A percentile compares a stretch with the other conserved stretches of the same genome.
Evolutionary conservation across 2,888 invertebrate species (phyloP).

Genomic region (Elmis aenea): DNA sequence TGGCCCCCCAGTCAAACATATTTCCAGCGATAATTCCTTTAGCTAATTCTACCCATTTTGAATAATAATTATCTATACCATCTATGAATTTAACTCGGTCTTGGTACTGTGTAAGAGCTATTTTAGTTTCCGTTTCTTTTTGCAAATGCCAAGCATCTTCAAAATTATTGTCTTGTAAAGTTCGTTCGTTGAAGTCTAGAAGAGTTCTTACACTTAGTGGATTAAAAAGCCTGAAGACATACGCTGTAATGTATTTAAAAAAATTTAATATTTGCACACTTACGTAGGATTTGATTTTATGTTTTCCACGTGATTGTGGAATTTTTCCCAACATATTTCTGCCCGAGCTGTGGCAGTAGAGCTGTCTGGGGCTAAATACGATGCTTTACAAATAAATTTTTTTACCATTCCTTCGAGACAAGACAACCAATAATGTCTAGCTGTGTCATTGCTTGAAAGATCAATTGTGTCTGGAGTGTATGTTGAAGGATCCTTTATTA

Average conservation of each 20-base stretch:
- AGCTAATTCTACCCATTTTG: conserved; percentile 61
- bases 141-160: conserved; percentile 83
- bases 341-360: conserved; percentile 75
- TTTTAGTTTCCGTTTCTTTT: conserved; percentile 82
- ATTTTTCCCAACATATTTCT: conserved; percentile 75
- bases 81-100: conserved; percentile 67
- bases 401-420: conserved; percentile 84
- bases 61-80: conserved; percentile 54
- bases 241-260: conserved; percentile 6
- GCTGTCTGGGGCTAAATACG: conserved; percentile 70
- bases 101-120: conserved; percentile 67
- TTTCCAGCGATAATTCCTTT: conserved; percentile 75
- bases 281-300: conserved; percentile 76
- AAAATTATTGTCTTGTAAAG: conserved; percentile 85
- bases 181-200: conserved; percentile 88
- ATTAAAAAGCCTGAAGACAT: conserved; percentile 46
- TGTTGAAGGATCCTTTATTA: conserved; percentile 69
- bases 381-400: conserved; percentile 80
- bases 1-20: conserved; percentile 97
- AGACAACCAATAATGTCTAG: conserved; percentile 86
- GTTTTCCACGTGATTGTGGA: conserved; percentile 71
- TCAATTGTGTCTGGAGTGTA: conserved; percentile 93
- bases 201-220: conserved; percentile 84
- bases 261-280: conserved; percentile 38
- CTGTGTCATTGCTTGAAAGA: conserved; percentile 77